Conservation (phyloP, 2,888 invertebrate species). For the Agriopis leucophaearia region DNA sequence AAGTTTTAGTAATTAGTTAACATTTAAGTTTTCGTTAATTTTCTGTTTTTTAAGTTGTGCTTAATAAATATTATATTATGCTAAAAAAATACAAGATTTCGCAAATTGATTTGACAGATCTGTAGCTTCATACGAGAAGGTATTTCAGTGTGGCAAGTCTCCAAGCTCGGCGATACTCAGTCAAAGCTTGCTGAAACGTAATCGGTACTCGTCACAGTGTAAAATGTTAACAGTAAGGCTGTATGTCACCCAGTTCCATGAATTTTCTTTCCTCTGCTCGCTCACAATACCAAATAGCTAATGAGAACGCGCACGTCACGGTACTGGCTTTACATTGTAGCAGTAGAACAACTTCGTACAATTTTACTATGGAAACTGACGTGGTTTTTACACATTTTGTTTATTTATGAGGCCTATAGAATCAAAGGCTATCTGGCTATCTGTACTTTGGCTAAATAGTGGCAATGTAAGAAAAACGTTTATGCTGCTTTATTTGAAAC, state of each 20-base stretch:
- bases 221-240: slow-evolving; percentile 2
- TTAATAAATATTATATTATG: too few relatives aligned
- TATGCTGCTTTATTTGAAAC: too few relatives aligned
- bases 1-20: too few relatives aligned
- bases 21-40: too few relatives aligned
- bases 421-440: too few relatives aligned
- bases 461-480: too few relatives aligned
- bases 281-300: slow-evolving; percentile 31
- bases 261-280: slow-evolving; percentile 25
- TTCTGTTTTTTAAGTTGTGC: too few relatives aligned
- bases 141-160: not conserved
- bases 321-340: not conserved
- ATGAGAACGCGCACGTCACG: slow-evolving; percentile 30
- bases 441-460: too few relatives aligned
- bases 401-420: too few relatives aligned
- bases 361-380: not conserved
- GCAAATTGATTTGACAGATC: not conserved
- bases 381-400: too few relatives aligned
- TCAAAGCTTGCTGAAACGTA: slow-evolving; percentile 8
- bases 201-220: not conserved
- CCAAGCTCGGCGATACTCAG: not conserved
- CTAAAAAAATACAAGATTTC: not conserved
- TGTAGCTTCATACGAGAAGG: too few relatives aligned
- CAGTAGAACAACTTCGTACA: slow-evolving; percentile 11
- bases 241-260: slow-evolving; percentile 28